These are phyloP conservation scores for Carcina quercana DNA, from an alignment of 2,888 invertebrate species.

Conservation along the genomic window DNA sequence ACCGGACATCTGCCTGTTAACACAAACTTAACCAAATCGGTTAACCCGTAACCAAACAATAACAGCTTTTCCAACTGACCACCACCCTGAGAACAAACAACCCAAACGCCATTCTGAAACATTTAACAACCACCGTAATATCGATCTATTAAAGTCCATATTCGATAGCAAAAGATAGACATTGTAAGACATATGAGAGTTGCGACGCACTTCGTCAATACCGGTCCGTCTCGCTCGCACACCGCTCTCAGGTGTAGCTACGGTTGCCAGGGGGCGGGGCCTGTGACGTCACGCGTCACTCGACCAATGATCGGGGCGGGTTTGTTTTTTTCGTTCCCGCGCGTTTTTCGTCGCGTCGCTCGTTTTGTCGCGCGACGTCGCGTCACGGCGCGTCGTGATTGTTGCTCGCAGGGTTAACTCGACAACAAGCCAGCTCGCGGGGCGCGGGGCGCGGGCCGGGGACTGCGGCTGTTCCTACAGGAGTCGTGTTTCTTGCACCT, in stretches of 20 bases:
- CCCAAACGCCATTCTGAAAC: slow-evolving; percentile 11
- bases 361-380: no score
- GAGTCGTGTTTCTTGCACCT: no score
- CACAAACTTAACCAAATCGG: slow-evolving; percentile 73
- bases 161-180: neutral
- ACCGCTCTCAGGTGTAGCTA: slow-evolving; percentile 65
- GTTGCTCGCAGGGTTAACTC: slow-evolving; percentile 43
- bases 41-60: slow-evolving; percentile 73
- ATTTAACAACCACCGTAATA: slow-evolving; percentile 20
- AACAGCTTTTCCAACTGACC: slow-evolving; percentile 71
- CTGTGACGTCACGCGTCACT: slow-evolving; percentile 54
- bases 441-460: no score
- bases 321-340: slow-evolving; percentile 48
- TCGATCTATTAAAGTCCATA: slow-evolving; percentile 12
- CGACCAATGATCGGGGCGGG: slow-evolving; percentile 46
- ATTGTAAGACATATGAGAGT: slow-evolving; percentile 21
- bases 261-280: slow-evolving; percentile 70
- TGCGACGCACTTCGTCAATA: slow-evolving; percentile 31
- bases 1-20: slow-evolving; percentile 64
- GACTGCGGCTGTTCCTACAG: no score
- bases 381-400: slow-evolving; percentile 42
- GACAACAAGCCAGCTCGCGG: slow-evolving; percentile 39
- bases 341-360: slow-evolving; percentile 43
- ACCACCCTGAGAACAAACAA: slow-evolving; percentile 22
- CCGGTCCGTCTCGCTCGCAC: slow-evolving; percentile 50